These are phyloP conservation scores for Matsumurasca onukii DNA, from an alignment of 1,140 invertebrate genomes.

Conservation along the genomic window DNA sequence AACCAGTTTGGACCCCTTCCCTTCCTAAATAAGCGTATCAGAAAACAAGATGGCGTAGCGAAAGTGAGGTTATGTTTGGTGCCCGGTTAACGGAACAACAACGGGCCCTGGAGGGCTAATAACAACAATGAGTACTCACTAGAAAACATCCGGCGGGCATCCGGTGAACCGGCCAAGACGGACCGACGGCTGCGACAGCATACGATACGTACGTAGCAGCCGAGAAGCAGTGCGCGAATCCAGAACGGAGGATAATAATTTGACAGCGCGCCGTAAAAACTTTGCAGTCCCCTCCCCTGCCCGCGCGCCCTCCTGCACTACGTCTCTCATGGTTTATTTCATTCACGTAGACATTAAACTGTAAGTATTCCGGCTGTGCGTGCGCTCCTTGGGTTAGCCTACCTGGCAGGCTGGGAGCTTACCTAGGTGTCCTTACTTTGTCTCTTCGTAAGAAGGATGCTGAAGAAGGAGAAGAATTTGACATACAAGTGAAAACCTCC, in stretches of 20 bases:
- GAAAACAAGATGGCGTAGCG: constrained; percentile 5
- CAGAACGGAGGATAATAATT: constrained; percentile 23
- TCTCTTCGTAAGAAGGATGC: too few relatives aligned
- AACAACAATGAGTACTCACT: constrained; percentile 19
- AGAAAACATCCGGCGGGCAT: constrained; percentile 7
- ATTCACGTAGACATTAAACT: constrained; percentile 17
- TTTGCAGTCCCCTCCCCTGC: constrained; percentile 13
- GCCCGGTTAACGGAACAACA: background rate
- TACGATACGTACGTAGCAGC: background rate
- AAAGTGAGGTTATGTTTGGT: constrained; percentile 17
- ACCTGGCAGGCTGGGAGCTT: background rate
- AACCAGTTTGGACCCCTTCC: too few relatives aligned
- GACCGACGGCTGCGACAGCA: background rate
- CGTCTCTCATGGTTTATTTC: constrained; percentile 20
- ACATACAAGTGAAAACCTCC: too few relatives aligned
- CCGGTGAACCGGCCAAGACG: constrained; percentile 11
- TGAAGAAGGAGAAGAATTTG: too few relatives aligned
- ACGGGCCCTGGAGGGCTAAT: constrained; percentile 4
- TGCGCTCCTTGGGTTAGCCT: too few relatives aligned
- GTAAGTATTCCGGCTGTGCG: too few relatives aligned
- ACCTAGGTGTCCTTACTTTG: background rate
- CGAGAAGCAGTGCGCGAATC: constrained; percentile 15
- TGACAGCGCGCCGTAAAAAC: constrained; percentile 25
- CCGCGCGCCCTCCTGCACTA: background rate
- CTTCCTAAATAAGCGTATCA: too few relatives aligned